These are phyloP conservation scores for Calcarius lapponicus DNA, from an alignment of 2,797 vertebrate species.

Conservation along the genomic window DNA sequence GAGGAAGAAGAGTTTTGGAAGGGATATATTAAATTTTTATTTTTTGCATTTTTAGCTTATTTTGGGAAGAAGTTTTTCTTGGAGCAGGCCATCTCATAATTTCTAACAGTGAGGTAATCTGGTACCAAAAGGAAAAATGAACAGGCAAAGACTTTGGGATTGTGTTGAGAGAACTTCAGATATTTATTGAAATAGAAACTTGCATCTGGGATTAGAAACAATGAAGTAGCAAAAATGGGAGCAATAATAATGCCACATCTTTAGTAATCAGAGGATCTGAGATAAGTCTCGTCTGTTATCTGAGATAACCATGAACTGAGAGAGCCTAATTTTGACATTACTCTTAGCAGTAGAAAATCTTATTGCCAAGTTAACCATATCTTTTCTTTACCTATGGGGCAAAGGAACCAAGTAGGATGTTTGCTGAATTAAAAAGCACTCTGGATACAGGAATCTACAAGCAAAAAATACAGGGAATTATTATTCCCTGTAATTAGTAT, in stretches of 20 bases:
- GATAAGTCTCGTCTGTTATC: neutral
- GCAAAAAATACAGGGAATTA: neutral
- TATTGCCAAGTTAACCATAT: neutral
- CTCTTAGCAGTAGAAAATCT: neutral
- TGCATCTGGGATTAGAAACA: neutral
- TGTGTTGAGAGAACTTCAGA: neutral
- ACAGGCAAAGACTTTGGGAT: neutral
- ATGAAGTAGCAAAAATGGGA: neutral
- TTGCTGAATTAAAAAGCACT: neutral
- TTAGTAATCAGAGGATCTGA: neutral
- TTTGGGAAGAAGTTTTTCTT: neutral
- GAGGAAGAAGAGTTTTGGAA: neutral
- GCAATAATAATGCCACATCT: neutral
- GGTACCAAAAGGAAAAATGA: neutral
- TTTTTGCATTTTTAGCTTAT: neutral
- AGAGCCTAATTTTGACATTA: neutral
- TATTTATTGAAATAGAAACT: neutral
- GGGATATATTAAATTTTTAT: neutral
- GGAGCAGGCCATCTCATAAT: neutral
- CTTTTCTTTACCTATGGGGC: neutral
- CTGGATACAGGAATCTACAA: neutral
- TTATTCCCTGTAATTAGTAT: neutral
- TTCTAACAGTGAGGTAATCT: neutral
- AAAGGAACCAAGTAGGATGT: neutral
- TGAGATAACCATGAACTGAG: neutral